phyloP scores from a whole-genome alignment of 2,113 vertebrate species.

The Poeciliopsis retropinna region DNA sequence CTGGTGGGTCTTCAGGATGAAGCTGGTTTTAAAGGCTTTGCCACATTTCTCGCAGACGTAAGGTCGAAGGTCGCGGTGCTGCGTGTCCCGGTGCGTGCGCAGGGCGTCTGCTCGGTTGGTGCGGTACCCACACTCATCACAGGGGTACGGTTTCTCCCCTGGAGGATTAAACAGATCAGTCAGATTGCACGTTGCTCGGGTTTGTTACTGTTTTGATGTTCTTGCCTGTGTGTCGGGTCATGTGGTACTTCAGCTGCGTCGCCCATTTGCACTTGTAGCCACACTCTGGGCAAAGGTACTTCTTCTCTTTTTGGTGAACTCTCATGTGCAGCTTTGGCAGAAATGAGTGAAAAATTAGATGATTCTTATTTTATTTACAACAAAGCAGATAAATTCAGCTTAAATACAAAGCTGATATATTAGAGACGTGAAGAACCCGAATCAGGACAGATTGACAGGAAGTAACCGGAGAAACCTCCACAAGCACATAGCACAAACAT shows the following conservation, averaged over 20 bases:
- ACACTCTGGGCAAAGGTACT: slow-evolving; percentile 95
- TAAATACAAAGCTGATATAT: background rate
- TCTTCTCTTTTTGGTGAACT: slow-evolving; percentile 94
- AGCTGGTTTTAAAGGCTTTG: slow-evolving; percentile 96
- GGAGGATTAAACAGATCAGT: slow-evolving; percentile 1
- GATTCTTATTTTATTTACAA: background rate
- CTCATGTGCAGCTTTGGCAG: slow-evolving; percentile 91
- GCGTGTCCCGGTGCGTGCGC: slow-evolving; percentile 89
- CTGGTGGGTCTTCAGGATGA: slow-evolving; percentile 94
- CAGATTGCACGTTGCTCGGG: too few species aligned
- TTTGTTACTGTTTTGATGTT: background rate
- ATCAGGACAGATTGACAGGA: too few species aligned
- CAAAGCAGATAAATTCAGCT: background rate
- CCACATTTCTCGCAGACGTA: slow-evolving; percentile 97
- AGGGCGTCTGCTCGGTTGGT: slow-evolving; percentile 93
- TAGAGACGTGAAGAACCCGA: too few species aligned
- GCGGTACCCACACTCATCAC: slow-evolving; percentile 90
- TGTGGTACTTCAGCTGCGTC: slow-evolving; percentile 98
- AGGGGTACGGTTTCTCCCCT: slow-evolving; percentile 92
- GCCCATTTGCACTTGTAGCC: slow-evolving; percentile 99
- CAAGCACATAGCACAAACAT: too few species aligned
- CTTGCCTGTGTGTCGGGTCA: slow-evolving; percentile 96
- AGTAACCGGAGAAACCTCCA: too few species aligned
- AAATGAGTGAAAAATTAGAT: slow-evolving; percentile 1
- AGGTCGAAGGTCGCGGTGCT: slow-evolving; percentile 87